Evolutionary conservation across 2,888 invertebrate genomes (phyloP), one percentile per base, ranked within the genome.

Genomic region (Polydesmus complanatus): DNA sequence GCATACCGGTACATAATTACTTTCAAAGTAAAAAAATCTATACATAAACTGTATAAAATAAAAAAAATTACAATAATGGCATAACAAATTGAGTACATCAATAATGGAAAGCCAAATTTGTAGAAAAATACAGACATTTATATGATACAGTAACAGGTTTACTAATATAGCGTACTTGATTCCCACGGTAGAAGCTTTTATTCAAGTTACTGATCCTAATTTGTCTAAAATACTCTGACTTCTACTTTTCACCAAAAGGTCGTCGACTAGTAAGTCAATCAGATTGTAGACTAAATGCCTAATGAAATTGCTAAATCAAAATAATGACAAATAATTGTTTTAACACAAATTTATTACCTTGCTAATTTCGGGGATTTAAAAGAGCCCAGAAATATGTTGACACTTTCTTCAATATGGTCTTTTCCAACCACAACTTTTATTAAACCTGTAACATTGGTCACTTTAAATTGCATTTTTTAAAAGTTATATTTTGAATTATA

Each of bases 221-320:
- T 60, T 60, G 21, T 60, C 60, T 18, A 60, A 47, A 22, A 60
- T 60, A 47, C 60, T 60, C 54, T 54, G 60, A 48, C 60, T 54
- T 19, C 60, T 21, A 27, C 60, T 60, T 48, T 52, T 25, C 23
- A 54, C 48, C n/a, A 60, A 21, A 25, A 60, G 23, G 11, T 51
- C 47, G 21, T 63, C 63, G 23, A 63, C 58, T n/a, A 63, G n/a
- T 14, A 63, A 27, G 52, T 63, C 63, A 54, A 63, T 27, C 37
- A 63, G 49, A 49, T 58, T 52, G 54, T 61, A 63, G 14, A 63
- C 47, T 37, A 63, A 54, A 61, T 63, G 54, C 63, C 63, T 63
- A 56, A 27, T n/a, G 26, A 54, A 25, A 54, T n/a, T 22, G 8
- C 8, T 51, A 19, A 19, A 51, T n/a, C 51, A 19, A 3, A 19